phyloP scores from a whole-genome alignment of 2,113 vertebrate genomes.

The Bettongia penicillata region DNA sequence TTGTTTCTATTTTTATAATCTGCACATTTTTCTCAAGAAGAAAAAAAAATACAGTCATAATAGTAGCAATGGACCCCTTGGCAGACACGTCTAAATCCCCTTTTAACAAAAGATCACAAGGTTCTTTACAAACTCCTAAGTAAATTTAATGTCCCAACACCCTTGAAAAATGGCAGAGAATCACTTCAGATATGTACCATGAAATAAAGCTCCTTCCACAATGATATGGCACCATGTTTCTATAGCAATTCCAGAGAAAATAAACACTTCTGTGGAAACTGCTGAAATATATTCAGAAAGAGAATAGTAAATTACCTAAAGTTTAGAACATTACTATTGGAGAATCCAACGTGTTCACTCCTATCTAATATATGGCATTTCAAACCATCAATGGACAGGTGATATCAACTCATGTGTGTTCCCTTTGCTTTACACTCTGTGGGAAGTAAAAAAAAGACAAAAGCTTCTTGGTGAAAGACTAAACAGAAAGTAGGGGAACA shows the following conservation, averaged over 20 bases:
- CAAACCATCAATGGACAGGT: slow-evolving; percentile 54
- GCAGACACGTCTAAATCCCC: slow-evolving; percentile 40
- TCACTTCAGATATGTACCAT: slow-evolving; percentile 19
- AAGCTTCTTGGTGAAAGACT: slow-evolving; percentile 41
- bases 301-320: not conserved
- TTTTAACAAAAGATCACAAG: slow-evolving; percentile 32
- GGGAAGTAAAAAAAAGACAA: not conserved
- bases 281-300: slow-evolving; percentile 49
- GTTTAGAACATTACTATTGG: slow-evolving; percentile 10
- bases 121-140: slow-evolving; percentile 1
- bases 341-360: not conserved
- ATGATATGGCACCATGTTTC: slow-evolving; percentile 26
- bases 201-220: slow-evolving; percentile 26
- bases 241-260: slow-evolving; percentile 26
- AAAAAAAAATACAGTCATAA: slow-evolving; percentile 35
- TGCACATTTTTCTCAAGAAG: slow-evolving; percentile 40
- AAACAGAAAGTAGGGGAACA: not conserved
- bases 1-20: slow-evolving; percentile 30
- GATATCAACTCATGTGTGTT: slow-evolving; percentile 30
- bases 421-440: not conserved
- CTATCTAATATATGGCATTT: slow-evolving; percentile 32
- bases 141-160: slow-evolving; percentile 33
- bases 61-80: slow-evolving; percentile 23
- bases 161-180: slow-evolving; percentile 29
- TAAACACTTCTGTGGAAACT: slow-evolving; percentile 12